Evolutionary conservation across 2,888 invertebrate species (phyloP).

Genomic region (Clanis bilineata): DNA sequence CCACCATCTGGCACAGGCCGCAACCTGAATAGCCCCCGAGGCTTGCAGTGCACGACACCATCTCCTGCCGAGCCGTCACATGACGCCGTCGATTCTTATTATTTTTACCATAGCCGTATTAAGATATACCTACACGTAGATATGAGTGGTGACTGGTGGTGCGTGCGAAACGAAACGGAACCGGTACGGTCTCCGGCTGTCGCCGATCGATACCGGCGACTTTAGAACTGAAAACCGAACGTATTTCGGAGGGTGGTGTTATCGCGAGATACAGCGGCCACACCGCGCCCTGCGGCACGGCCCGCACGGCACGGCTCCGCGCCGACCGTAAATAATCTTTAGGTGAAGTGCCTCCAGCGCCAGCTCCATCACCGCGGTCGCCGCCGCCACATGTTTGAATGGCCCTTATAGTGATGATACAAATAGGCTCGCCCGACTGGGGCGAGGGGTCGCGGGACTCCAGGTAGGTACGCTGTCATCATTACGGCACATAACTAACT

Average conservation of each 20-base stretch:
- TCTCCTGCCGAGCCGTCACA: background rate
- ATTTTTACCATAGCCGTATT: background rate
- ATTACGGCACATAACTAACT: too few relatives aligned
- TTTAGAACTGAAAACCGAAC: conserved; percentile 57
- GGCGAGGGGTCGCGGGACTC: too few relatives aligned
- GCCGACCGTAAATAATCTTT: conserved; percentile 19
- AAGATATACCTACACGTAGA: too few relatives aligned
- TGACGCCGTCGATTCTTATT: background rate
- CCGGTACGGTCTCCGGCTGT: conserved; percentile 62
- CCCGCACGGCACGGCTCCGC: conserved; percentile 18
- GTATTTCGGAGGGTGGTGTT: conserved; percentile 40
- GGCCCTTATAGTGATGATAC: too few relatives aligned
- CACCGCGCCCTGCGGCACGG: conserved; percentile 16
- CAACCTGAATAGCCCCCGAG: too few relatives aligned
- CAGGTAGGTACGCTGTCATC: too few relatives aligned
- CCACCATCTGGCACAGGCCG: background rate
- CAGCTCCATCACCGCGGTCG: too few relatives aligned
- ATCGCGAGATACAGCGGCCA: conserved; percentile 31
- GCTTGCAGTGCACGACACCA: too few relatives aligned
- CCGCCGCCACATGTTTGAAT: too few relatives aligned
- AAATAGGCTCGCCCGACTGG: too few relatives aligned
- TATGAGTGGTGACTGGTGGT: conserved; percentile 19
- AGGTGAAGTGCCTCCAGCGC: background rate
- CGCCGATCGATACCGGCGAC: conserved; percentile 73
- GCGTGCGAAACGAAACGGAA: conserved; percentile 38